These are phyloP conservation scores for Rutilus rutilus DNA, from an alignment of 2,113 vertebrate genomes.

Conservation along the genomic window DNA sequence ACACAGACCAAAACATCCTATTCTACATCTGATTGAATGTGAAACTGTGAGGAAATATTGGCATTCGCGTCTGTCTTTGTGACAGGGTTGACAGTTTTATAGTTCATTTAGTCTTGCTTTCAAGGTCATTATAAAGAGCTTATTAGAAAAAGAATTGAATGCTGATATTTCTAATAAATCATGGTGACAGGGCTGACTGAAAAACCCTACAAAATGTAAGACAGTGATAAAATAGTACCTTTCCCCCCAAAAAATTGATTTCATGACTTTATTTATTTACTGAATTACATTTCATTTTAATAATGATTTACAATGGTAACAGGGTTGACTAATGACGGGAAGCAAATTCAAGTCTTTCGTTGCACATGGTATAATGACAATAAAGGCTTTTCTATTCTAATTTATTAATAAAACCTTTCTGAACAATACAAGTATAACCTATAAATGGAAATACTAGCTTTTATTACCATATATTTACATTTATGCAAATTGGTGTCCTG, in stretches of 20 bases:
- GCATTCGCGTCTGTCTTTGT: background rate
- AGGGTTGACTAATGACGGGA: background rate
- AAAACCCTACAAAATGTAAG: background rate
- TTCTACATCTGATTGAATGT: background rate
- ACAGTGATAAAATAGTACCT: background rate
- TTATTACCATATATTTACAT: background rate
- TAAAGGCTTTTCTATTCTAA: no score
- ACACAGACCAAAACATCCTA: background rate
- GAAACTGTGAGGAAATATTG: background rate
- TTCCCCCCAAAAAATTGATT: no score
- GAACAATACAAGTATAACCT: background rate
- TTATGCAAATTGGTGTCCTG: background rate
- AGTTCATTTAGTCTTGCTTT: background rate
- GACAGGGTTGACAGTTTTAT: background rate
- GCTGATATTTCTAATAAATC: background rate
- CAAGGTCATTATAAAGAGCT: conserved; percentile 8
- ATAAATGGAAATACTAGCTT: background rate
- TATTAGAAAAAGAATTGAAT: background rate
- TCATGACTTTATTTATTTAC: no score
- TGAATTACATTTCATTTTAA: background rate
- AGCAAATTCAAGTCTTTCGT: background rate
- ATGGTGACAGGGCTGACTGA: background rate
- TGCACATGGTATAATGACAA: no score
- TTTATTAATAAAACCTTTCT: background rate
- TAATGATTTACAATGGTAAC: background rate